These are phyloP conservation scores for Zaprionus taronus DNA, from an alignment of 1,140 invertebrate species.

Conservation along the genomic window DNA sequence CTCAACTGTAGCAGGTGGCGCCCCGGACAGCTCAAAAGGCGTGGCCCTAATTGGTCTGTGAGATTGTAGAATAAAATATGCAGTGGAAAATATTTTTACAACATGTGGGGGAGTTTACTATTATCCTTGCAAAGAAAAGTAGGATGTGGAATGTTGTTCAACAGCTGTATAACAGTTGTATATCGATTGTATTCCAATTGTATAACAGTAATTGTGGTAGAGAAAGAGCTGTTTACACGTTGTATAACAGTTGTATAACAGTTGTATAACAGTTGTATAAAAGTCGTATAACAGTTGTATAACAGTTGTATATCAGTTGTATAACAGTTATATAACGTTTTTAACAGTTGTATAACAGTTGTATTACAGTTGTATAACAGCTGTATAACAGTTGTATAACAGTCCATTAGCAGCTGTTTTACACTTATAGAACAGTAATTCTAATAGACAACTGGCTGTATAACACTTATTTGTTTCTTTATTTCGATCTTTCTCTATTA, in stretches of 20 bases:
- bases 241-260: not conserved
- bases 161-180: not conserved
- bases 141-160: not conserved
- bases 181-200: not conserved
- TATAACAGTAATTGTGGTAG: too few relatives aligned
- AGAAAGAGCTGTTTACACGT: too few relatives aligned
- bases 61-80: not conserved
- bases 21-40: not conserved
- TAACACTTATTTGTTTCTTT: not conserved
- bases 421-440: too few relatives aligned
- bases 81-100: not conserved
- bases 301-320: too few relatives aligned
- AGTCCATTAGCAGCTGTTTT: too few relatives aligned
- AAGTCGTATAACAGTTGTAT: not conserved
- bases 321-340: too few relatives aligned
- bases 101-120: not conserved
- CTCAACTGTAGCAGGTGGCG: conserved; percentile 14
- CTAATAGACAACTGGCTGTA: too few relatives aligned
- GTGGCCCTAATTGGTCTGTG: conserved; percentile 13
- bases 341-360: too few relatives aligned
- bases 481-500: not conserved
- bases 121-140: not conserved
- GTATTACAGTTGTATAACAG: too few relatives aligned
- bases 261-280: not conserved
- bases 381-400: too few relatives aligned